phyloP scores from a whole-genome alignment of 2,888 invertebrate genomes.

The Eilema griseolum region DNA sequence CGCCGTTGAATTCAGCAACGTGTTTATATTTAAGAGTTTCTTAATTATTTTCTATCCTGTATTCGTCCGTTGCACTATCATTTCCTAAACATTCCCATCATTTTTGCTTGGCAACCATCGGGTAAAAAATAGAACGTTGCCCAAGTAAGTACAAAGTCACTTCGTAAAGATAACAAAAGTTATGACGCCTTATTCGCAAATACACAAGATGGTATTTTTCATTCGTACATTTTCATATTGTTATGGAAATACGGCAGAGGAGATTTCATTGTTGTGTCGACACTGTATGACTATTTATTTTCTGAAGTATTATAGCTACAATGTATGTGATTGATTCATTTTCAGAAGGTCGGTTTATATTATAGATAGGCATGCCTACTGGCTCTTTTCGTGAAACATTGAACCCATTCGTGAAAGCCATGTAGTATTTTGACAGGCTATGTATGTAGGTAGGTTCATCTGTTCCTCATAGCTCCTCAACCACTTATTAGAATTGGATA shows the following conservation, averaged over 20 bases:
- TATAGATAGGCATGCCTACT: too few relatives aligned
- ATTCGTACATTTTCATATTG: slow-evolving; percentile 14
- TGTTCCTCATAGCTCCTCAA: too few relatives aligned
- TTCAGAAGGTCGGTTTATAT: not conserved
- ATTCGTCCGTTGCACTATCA: not conserved
- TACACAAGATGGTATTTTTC: slow-evolving; percentile 13
- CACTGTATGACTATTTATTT: not conserved
- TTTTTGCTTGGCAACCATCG: not conserved
- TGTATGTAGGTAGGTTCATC: too few relatives aligned
- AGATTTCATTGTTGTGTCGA: slow-evolving; percentile 17
- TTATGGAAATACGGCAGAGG: slow-evolving; percentile 23
- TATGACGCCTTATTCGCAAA: slow-evolving; percentile 18
- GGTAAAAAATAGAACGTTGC: not conserved
- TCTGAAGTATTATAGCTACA: not conserved
- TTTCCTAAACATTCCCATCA: not conserved
- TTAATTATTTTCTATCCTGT: not conserved
- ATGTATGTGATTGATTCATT: slow-evolving; percentile 5
- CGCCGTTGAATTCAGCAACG: too few relatives aligned
- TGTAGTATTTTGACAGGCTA: too few relatives aligned
- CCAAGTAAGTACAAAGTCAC: slow-evolving; percentile 4
- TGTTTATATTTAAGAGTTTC: not conserved
- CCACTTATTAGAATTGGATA: too few relatives aligned
- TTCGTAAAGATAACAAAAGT: slow-evolving; percentile 14
- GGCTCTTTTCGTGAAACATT: too few relatives aligned
- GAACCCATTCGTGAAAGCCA: too few relatives aligned